These are phyloP conservation scores for Alca torda DNA, from an alignment of 2,797 vertebrate genomes.

Conservation along the genomic window DNA sequence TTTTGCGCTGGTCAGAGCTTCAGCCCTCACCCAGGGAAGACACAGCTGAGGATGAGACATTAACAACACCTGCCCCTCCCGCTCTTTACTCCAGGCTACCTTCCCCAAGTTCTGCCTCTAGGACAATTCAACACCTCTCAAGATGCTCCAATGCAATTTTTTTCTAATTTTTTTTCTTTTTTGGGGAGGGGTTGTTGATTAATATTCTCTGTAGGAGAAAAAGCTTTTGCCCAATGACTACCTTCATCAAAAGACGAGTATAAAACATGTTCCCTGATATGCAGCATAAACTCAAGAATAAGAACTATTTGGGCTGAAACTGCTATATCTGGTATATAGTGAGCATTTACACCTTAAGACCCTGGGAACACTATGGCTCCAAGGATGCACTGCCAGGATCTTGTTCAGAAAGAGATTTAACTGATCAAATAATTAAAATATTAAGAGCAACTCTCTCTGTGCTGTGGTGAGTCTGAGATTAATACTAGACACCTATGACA, in stretches of 20 bases:
- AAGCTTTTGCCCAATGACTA: not conserved
- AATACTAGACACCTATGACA: not conserved
- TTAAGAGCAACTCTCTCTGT: not conserved
- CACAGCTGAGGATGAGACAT: not conserved
- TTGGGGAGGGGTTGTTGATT: not conserved
- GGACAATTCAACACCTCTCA: not conserved
- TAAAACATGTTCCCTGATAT: not conserved
- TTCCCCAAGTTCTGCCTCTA: not conserved
- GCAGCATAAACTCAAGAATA: not conserved
- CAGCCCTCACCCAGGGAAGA: accelerated
- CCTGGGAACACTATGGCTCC: not conserved
- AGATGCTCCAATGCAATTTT: not conserved
- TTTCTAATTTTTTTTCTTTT: no score
- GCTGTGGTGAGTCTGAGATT: not conserved
- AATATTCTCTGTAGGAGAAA: not conserved
- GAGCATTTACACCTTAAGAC: not conserved
- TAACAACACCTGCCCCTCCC: no score
- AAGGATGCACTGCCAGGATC: not conserved
- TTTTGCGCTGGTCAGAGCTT: not conserved
- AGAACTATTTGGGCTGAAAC: not conserved
- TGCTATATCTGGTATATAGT: not conserved
- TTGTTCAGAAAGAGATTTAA: not conserved
- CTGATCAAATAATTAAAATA: not conserved
- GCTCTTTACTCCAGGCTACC: not conserved
- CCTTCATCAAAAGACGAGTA: not conserved